Evolutionary conservation across 2,113 vertebrate species (phyloP), one percentile per base, ranked within the genome.

Genomic region (Formicarius rufipectus): DNA sequence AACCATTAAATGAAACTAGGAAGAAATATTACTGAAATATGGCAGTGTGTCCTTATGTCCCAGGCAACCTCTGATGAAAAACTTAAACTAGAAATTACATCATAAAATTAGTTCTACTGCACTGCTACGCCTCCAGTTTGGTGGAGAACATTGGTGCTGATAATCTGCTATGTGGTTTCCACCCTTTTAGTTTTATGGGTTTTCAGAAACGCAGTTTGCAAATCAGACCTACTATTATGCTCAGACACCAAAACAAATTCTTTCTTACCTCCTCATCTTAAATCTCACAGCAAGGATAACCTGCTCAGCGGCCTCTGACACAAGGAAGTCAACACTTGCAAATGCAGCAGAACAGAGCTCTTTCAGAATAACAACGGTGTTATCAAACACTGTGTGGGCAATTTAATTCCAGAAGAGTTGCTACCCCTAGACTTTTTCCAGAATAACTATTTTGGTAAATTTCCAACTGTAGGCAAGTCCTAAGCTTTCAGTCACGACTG

Each of bases 391-490:
- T 93, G 95, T 93, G 96, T 97, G 90, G 96, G 96, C 86, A 95
- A 85, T 91, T 94, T 62, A 47, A 85, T 89, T 87, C 93, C 93
- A 93, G 81, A 72, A 93, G 89, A 96, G 44, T 45, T 31, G 1
- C 49, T 95, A 97, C 80, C 91, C 94, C 49, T 93, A 95, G 84
- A 84, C 66, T 93, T 84, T 84, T 97, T 97, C 85, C 76, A 95
- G 95, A 96, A 97, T 90, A 96, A 94, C 88, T 93, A 82, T 93
- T 96, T 92, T 96, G 90, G 94, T 96, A 95, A 96, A 97, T 97
- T 96, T 96, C 95, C 96, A 96, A 96, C 83, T 94, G 90, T 89
- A 94, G 95, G 92, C 96, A 96, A 97, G 80, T 79, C 96, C 73
- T 79, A 84, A 92, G 93, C 92, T 96, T 92, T 96, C 94, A 96